phyloP scores from a whole-genome alignment of 2,888 invertebrate species.

The Phyllotreta striolata region DNA sequence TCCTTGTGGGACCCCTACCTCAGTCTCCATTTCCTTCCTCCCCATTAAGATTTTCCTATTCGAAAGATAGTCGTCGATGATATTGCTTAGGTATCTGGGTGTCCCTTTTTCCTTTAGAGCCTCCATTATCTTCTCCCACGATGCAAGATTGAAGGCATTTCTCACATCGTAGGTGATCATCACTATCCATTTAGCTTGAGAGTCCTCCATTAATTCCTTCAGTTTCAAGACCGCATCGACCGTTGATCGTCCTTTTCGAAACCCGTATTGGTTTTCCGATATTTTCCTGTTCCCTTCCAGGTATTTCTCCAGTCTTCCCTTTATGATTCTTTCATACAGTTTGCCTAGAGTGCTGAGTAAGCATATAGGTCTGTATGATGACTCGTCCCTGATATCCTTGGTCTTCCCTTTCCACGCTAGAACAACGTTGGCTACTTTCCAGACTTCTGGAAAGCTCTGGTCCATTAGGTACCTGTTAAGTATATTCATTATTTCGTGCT shows the following conservation, averaged over 20 bases:
- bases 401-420: neutral
- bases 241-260: neutral
- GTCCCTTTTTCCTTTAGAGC: conserved; percentile 5
- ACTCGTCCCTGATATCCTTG: no score
- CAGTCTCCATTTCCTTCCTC: no score
- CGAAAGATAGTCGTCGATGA: neutral
- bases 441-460: no score
- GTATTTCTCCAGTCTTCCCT: conserved; percentile 15
- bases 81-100: no score
- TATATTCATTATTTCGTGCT: no score
- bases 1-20: conserved; percentile 29
- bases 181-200: neutral
- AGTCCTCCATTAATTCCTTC: neutral
- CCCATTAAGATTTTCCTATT: neutral
- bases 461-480: no score
- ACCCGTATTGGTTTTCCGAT: conserved; percentile 12
- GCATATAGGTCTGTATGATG: conserved; percentile 27
- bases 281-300: neutral
- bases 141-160: conserved; percentile 37
- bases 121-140: conserved; percentile 26
- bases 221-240: neutral
- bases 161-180: conserved; percentile 28
- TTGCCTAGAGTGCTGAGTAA: conserved; percentile 30
- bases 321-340: conserved; percentile 27
- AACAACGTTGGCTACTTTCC: conserved; percentile 35